Conservation (phyloP, 53 echinoderm and acorn worm genomes). For the Henricia sp. region DNA sequence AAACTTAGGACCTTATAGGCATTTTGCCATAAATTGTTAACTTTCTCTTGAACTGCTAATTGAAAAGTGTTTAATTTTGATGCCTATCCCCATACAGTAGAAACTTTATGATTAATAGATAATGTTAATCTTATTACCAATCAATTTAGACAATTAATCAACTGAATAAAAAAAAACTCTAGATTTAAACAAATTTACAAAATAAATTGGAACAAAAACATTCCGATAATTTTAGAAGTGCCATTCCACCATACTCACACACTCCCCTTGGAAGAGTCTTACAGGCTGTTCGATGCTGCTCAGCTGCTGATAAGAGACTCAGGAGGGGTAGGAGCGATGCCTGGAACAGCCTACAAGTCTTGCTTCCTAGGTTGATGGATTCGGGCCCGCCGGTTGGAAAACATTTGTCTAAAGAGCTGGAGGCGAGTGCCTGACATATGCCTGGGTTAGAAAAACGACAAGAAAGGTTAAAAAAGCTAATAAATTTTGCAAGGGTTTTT, state of each 20-base stretch:
- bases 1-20: no score
- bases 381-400: conserved; percentile 61
- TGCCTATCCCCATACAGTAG: no score
- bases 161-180: not conserved
- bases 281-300: conserved; percentile 50
- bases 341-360: conserved; percentile 77
- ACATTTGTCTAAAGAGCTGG: conserved; percentile 80
- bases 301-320: conserved; percentile 64
- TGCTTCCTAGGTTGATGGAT: conserved; percentile 68
- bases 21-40: no score
- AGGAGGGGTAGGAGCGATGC: conserved; percentile 71
- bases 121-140: no score
- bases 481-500: no score
- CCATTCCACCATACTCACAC: conserved; percentile 23
- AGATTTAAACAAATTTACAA: not conserved
- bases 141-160: not conserved
- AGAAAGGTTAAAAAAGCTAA: not conserved
- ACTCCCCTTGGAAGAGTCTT: conserved; percentile 48
- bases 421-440: conserved; percentile 69
- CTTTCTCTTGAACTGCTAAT: no score
- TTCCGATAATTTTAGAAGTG: not conserved
- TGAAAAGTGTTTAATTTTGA: no score
- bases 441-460: conserved; percentile 56
- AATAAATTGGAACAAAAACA: not conserved
- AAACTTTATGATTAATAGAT: no score